phyloP scores from a whole-genome alignment of 2,113 vertebrate genomes.

The Aegypius monachus region DNA sequence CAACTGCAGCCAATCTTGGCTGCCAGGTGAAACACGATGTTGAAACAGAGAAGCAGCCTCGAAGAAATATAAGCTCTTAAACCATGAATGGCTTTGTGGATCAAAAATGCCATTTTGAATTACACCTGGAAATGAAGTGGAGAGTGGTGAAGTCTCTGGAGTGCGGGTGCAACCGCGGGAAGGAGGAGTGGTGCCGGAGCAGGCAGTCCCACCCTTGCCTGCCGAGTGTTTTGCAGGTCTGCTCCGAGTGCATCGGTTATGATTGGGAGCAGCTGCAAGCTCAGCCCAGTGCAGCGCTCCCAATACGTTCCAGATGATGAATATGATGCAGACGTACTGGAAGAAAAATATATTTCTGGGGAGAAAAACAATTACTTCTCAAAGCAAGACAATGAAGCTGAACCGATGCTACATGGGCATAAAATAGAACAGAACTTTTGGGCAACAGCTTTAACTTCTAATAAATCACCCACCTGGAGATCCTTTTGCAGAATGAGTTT shows the following conservation, averaged over 20 bases:
- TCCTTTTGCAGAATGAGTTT: not conserved
- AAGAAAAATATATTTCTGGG: constrained; percentile 50
- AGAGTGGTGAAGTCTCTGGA: not conserved
- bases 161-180: accelerated
- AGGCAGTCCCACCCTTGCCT: not conserved
- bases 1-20: constrained; percentile 27
- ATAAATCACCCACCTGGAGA: constrained; percentile 52
- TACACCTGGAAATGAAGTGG: constrained; percentile 27
- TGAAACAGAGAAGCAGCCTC: constrained; percentile 5
- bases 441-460: not conserved
- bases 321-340: constrained; percentile 58
- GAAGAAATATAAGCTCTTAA: constrained; percentile 23
- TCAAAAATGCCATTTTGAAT: constrained; percentile 46
- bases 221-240: not conserved
- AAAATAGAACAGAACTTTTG: constrained; percentile 41
- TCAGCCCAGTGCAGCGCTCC: constrained; percentile 3
- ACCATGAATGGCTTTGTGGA: not conserved
- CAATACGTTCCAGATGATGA: constrained; percentile 66
- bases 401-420: not conserved
- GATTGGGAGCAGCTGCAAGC: constrained; percentile 68
- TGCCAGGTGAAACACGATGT: constrained; percentile 49
- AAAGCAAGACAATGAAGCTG: constrained; percentile 30
- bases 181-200: not conserved
- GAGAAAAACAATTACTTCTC: constrained; percentile 56
- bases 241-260: not conserved